Conservation (phyloP, 2,888 invertebrate genomes). For the Bombylius discolor region DNA sequence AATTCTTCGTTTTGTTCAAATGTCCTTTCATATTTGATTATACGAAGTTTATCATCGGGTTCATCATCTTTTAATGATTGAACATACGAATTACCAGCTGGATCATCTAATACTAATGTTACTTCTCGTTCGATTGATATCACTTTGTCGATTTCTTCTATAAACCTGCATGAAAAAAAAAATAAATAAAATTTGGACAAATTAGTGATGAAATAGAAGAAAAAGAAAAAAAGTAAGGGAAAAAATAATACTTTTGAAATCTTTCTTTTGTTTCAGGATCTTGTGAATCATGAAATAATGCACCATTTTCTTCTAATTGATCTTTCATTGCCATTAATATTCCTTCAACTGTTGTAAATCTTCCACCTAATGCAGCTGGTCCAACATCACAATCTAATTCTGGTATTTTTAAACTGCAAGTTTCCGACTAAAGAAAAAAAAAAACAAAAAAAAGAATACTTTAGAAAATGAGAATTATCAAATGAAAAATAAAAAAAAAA, state of each 20-base stretch:
- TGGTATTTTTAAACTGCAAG: conserved; percentile 65
- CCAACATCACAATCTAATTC: conserved; percentile 82
- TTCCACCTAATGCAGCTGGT: conserved; percentile 71
- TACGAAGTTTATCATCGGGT: conserved; percentile 57
- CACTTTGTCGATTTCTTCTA: conserved; percentile 52
- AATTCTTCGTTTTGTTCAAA: conserved; percentile 91
- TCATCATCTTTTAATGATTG: conserved; percentile 63
- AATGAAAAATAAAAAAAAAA: background rate
- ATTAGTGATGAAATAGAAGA: background rate
- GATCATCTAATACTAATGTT: conserved; percentile 84
- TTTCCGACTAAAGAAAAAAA: conserved; percentile 50
- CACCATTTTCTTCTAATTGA: conserved; percentile 54
- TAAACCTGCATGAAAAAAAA: conserved; percentile 39
- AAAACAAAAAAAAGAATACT: background rate
- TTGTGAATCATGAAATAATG: conserved; percentile 60
- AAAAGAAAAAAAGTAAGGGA: background rate
- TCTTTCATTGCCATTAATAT: conserved; percentile 63
- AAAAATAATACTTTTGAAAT: conserved; percentile 36
- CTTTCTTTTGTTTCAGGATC: conserved; percentile 41
- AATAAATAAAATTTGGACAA: background rate
- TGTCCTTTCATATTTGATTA: conserved; percentile 66
- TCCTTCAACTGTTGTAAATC: conserved; percentile 94
- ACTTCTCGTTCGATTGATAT: conserved; percentile 46
- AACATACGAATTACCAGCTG: conserved; percentile 93
- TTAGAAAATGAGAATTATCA: no score